A percentile compares a stretch with the other conserved stretches of the same genome.
Conservation (phyloP, 1,140 invertebrate species). For the Drosophila malerkotliana region DNA sequence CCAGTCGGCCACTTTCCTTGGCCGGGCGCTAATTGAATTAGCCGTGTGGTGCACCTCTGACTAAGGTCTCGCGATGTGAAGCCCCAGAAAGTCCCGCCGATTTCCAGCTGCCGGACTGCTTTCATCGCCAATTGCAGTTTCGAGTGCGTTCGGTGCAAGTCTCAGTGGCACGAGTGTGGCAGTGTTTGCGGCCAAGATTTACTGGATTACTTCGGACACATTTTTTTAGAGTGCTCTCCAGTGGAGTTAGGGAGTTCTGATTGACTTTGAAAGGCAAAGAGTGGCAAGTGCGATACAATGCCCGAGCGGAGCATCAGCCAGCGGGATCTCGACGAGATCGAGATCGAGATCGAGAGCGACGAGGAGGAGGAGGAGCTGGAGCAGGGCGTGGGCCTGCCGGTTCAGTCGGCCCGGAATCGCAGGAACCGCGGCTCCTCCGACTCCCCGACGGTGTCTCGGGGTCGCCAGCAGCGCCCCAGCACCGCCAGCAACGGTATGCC, state of each 20-base stretch:
- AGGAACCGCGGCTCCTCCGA: constrained; percentile 25
- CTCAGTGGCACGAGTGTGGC: constrained; percentile 15
- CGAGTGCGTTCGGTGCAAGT: constrained; percentile 77
- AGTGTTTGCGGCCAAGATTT: not conserved
- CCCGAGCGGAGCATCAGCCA: constrained; percentile 69
- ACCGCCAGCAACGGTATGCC: constrained; percentile 40
- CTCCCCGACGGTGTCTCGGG: constrained; percentile 15
- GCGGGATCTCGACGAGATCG: constrained; percentile 77
- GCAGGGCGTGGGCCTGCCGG: constrained; percentile 70
- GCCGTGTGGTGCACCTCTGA: constrained; percentile 24
- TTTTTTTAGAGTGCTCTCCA: constrained; percentile 26
- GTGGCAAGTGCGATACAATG: constrained; percentile 34
- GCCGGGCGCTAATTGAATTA: constrained; percentile 66
- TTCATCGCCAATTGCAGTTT: constrained; percentile 68
- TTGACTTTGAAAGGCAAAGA: not conserved
- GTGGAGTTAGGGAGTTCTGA: not conserved
- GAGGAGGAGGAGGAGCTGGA: constrained; percentile 77
- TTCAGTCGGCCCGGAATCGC: constrained; percentile 57
- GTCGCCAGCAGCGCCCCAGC: constrained; percentile 23
- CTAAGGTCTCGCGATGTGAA: constrained; percentile 53
- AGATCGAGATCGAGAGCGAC: constrained; percentile 78
- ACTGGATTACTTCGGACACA: not conserved
- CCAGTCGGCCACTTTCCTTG: not conserved
- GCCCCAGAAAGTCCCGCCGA: constrained; percentile 51
- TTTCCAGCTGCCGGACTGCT: constrained; percentile 25